phyloP scores from a whole-genome alignment of 1,140 invertebrate species.

The Cydia strobilella region DNA sequence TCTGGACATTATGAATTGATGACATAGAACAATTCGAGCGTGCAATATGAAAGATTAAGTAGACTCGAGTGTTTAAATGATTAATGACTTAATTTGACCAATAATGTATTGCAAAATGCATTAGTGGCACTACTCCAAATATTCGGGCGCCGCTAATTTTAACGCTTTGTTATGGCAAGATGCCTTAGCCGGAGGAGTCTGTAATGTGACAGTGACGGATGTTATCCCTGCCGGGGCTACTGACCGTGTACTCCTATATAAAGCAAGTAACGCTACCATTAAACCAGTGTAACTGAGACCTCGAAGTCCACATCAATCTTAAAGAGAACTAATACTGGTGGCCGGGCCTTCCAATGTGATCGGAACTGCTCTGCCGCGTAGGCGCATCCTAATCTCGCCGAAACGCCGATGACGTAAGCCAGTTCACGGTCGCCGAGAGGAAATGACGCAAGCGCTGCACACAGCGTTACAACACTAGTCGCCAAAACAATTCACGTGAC shows the following conservation, averaged over 20 bases:
- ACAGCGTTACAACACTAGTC: conserved; percentile 64
- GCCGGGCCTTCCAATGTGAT: conserved; percentile 20
- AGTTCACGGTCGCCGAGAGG: conserved; percentile 75
- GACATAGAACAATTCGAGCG: background rate
- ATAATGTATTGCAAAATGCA: background rate
- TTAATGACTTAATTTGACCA: conserved; percentile 1
- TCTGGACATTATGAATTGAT: background rate
- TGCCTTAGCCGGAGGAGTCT: conserved; percentile 13
- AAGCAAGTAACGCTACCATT: conserved; percentile 33
- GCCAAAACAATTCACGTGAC: conserved; percentile 63
- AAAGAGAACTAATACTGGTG: background rate
- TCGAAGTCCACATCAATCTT: background rate
- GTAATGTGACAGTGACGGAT: background rate
- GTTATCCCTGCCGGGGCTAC: background rate
- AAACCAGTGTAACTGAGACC: background rate
- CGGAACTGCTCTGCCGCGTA: conserved; percentile 45
- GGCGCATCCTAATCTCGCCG: conserved; percentile 71
- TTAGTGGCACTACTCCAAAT: background rate
- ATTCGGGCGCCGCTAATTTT: background rate
- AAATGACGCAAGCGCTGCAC: conserved; percentile 72
- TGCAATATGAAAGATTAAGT: conserved; percentile 15
- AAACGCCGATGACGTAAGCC: conserved; percentile 66
- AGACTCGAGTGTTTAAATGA: conserved; percentile 39
- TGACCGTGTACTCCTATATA: background rate
- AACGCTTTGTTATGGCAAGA: conserved; percentile 13